Evolutionary conservation across 2,888 invertebrate genomes (phyloP).

Genomic region (Amphipoea lucens): DNA sequence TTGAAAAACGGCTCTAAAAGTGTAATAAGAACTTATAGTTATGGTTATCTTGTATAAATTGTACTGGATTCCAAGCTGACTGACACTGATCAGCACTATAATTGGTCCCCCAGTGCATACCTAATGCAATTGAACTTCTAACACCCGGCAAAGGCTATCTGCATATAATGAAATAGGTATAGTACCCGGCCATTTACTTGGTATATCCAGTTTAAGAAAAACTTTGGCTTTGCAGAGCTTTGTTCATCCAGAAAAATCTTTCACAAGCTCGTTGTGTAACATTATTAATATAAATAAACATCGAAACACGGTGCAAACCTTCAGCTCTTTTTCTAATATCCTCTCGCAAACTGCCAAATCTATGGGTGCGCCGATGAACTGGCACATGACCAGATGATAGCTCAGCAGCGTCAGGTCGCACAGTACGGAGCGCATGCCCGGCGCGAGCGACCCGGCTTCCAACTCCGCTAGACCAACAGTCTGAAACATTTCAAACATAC

Average conservation of each 20-base stretch:
- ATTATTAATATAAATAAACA: not conserved
- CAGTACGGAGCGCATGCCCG: slow-evolving; percentile 95
- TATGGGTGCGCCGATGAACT: slow-evolving; percentile 95
- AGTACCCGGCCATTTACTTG: too few species aligned
- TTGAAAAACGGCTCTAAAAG: not conserved
- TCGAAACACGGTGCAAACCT: slow-evolving; percentile 85
- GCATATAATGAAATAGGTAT: not conserved
- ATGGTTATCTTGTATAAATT: not conserved
- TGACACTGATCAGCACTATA: not conserved
- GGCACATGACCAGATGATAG: slow-evolving; percentile 96
- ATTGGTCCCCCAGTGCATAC: not conserved
- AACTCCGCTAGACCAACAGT: slow-evolving; percentile 94
- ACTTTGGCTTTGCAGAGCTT: not conserved
- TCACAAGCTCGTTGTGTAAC: not conserved
- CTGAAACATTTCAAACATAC: slow-evolving; percentile 82
- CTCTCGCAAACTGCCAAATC: slow-evolving; percentile 94
- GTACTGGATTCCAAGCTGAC: not conserved
- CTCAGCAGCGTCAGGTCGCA: slow-evolving; percentile 96
- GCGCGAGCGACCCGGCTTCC: slow-evolving; percentile 92
- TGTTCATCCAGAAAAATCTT: not conserved
- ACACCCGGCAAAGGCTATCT: not conserved
- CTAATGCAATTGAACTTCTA: not conserved
- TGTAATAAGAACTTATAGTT: not conserved
- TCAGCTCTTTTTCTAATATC: slow-evolving; percentile 91
- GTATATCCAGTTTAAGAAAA: not conserved